Evolutionary conservation across 1,140 invertebrate species (phyloP).

Genomic region (Pollicipes pollicipes): DNA sequence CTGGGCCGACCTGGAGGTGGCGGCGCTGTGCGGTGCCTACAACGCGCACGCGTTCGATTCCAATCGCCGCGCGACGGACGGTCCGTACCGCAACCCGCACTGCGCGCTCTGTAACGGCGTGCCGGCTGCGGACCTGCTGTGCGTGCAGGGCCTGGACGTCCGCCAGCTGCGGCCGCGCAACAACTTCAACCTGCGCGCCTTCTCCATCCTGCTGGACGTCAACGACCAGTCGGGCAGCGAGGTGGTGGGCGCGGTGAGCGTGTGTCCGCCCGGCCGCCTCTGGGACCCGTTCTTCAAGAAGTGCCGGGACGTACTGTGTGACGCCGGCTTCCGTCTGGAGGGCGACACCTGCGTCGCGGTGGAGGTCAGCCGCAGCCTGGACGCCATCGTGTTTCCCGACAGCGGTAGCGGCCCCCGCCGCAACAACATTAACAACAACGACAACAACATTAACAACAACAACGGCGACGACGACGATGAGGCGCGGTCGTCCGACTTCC

Average conservation of each 20-base stretch:
- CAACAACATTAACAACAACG: no score
- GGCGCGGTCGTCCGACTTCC: neutral
- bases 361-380: no score
- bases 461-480: neutral
- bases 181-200: no score
- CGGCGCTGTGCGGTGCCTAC: conserved; percentile 25
- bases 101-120: conserved; percentile 38
- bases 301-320: conserved; percentile 28
- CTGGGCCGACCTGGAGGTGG: conserved; percentile 23
- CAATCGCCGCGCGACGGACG: neutral
- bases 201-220: conserved; percentile 36
- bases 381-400: no score
- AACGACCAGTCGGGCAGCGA: conserved; percentile 20
- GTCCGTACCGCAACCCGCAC: conserved; percentile 33
- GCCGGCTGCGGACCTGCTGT: conserved; percentile 26
- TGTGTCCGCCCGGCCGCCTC: conserved; percentile 24
- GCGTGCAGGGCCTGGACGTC: no score
- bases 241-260: conserved; percentile 24
- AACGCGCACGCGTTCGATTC: conserved; percentile 27
- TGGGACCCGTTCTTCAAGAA: conserved; percentile 36
- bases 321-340: neutral
- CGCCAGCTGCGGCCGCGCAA: no score
- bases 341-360: neutral
- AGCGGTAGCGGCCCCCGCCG: no score
- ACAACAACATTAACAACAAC: neutral